Evolutionary conservation across 2,797 vertebrate species (phyloP).

Genomic region (Carduelis carduelis): DNA sequence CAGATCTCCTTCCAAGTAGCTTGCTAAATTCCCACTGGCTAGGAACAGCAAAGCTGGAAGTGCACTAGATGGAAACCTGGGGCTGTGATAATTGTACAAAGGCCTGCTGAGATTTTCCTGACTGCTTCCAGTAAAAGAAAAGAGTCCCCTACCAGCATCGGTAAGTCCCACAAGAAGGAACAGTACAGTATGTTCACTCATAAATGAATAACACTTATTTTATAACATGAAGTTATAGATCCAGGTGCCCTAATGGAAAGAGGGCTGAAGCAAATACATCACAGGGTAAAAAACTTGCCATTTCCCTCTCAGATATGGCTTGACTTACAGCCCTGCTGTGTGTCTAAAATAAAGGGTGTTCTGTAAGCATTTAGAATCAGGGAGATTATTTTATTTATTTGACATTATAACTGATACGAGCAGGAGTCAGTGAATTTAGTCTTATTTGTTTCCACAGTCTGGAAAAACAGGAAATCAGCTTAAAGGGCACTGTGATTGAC

Average conservation of each 20-base stretch:
- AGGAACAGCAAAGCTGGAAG: constrained; percentile 79
- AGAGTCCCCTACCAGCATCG: constrained; percentile 78
- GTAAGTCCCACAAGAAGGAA: constrained; percentile 83
- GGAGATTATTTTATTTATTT: background rate
- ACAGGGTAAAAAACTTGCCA: background rate
- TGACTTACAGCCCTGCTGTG: background rate
- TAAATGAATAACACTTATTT: constrained; percentile 89
- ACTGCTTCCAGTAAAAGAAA: constrained; percentile 85
- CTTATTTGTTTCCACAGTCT: background rate
- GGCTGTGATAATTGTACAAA: constrained; percentile 86
- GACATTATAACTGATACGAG: background rate
- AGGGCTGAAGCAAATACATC: background rate
- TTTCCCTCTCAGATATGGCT: background rate
- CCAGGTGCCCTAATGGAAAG: constrained; percentile 55
- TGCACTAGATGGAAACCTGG: constrained; percentile 84
- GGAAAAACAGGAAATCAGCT: background rate
- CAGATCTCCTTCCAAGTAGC: constrained; percentile 64
- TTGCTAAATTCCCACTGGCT: constrained; percentile 83
- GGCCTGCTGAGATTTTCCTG: constrained; percentile 87
- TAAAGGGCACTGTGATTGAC: background rate
- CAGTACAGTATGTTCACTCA: constrained; percentile 84
- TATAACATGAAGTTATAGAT: constrained; percentile 81
- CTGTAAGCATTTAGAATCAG: background rate
- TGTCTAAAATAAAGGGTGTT: background rate
- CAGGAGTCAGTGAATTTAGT: background rate